Evolutionary conservation across 2,888 invertebrate species (phyloP).

Genomic region (Oxycera nigricornis): DNA sequence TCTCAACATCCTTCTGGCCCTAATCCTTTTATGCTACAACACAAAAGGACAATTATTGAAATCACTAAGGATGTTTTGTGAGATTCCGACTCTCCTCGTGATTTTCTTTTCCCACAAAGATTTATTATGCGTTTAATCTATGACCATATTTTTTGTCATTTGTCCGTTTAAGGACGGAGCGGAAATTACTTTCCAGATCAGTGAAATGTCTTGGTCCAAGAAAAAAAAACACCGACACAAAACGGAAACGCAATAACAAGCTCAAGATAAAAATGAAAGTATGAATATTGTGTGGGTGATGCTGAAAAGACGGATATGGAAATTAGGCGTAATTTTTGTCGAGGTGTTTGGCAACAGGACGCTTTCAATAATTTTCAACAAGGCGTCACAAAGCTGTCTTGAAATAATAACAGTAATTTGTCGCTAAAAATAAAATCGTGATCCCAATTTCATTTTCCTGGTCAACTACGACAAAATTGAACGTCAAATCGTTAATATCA

Average conservation of each 20-base stretch:
- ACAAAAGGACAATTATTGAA: slow-evolving; percentile 32
- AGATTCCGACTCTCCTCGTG: not conserved
- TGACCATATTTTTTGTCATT: slow-evolving; percentile 26
- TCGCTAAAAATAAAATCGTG: too few relatives aligned
- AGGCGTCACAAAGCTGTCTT: too few relatives aligned
- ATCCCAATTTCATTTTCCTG: not conserved
- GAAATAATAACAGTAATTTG: too few relatives aligned
- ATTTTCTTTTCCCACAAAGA: slow-evolving; percentile 14
- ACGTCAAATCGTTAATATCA: slow-evolving; percentile 21
- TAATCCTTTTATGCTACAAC: slow-evolving; percentile 31
- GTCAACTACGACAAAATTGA: too few relatives aligned
- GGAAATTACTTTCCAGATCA: slow-evolving; percentile 34
- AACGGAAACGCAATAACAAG: not conserved
- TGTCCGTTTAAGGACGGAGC: slow-evolving; percentile 15
- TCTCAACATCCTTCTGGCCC: not conserved
- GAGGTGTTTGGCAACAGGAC: too few relatives aligned
- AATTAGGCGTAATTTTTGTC: too few relatives aligned
- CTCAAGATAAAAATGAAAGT: not conserved
- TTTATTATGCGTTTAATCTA: slow-evolving; percentile 29
- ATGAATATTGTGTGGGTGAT: not conserved
- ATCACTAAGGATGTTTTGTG: not conserved
- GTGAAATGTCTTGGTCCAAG: not conserved
- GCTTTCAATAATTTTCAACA: too few relatives aligned
- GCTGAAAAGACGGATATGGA: not conserved
- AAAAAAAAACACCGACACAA: not conserved